Evolutionary conservation across 2,113 vertebrate species (phyloP), one percentile per base, ranked within the genome.

Genomic region (Sinocyclocheilus grahami): DNA sequence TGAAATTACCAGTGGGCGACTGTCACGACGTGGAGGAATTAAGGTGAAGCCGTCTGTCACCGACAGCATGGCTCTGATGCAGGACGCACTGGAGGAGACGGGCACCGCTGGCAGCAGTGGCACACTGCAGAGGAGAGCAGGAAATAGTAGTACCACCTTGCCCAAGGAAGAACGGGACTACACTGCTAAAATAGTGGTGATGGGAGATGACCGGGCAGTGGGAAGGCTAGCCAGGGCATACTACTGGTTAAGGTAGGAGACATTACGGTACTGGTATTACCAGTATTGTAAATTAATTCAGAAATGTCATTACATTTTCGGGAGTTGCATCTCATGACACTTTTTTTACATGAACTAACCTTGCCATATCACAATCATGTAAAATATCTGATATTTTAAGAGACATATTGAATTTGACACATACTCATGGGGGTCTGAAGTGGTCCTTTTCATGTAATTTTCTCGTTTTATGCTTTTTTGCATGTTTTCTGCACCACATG

Each of bases 171-270:
- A 95, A 86, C 95, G 92, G 74, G 92, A 95, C 27, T 95, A 95
- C 86, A 98, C 96, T 0, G 98, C 97, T 39, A 96, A 95, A 53
- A 91, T 99, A 3, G 92, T 98, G 42, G 90, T 95, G 80, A 94
- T 99, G 91, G 98, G 97, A 0, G 97, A 97, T 0, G 97, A 99
- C 84, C 91, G 96, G 30, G 86, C 96, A 39, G 90, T 98, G 90
- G 97, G 97, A 3, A 95, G 95, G 85, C 95, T 99, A 90, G 96
- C 97, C 1, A 96, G 94, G 86, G 95, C 97, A 67, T 98, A 96
- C 90, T 95, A 95, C 90, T 93, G 90, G 11, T 93, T 97, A 90
- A 97, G 97, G 97, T 99, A 91, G 88, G 82, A 39, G 75, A 24
- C 24, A 58, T 12, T 55, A 33, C 30, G 0, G 30, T 33, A 33